A percentile compares a stretch with the other conserved stretches of the same genome.
Conservation (phyloP, 2,888 invertebrate species). For the Epirrhoe alternata region DNA sequence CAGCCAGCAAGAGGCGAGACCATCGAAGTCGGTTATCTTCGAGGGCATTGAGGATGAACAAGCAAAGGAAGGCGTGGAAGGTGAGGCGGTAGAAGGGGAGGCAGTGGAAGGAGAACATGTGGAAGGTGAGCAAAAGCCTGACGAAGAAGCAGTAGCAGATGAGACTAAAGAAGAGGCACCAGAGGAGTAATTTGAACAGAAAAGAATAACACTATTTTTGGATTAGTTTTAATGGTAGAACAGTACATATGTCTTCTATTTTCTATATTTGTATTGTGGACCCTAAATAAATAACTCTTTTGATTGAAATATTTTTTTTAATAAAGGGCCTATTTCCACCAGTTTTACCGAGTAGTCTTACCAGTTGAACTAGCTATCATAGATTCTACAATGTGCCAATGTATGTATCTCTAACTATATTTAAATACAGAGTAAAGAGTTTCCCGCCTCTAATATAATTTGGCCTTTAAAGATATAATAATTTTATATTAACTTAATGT, state of each 20-base stretch:
- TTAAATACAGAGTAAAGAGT: too few species aligned
- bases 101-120: constrained; percentile 48
- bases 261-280: constrained; percentile 2
- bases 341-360: too few species aligned
- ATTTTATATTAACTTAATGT: too few species aligned
- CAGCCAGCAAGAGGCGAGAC: constrained; percentile 44
- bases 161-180: constrained; percentile 22
- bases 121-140: constrained; percentile 47
- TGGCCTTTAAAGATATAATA: too few species aligned
- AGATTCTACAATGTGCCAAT: too few species aligned
- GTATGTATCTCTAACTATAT: not conserved
- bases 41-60: constrained; percentile 29
- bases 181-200: constrained; percentile 13
- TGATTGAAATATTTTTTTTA: not conserved
- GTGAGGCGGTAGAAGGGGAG: constrained; percentile 49
- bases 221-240: constrained; percentile 9
- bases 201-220: constrained; percentile 20
- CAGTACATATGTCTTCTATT: constrained; percentile 3
- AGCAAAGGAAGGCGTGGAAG: constrained; percentile 52
- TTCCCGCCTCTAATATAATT: too few species aligned
- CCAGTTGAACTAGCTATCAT: too few species aligned
- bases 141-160: constrained; percentile 10
- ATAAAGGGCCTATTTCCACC: too few species aligned
- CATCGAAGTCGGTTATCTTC: constrained; percentile 51
- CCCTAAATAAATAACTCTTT: constrained; percentile 5